Base-by-base conservation (phyloP, 1,140 invertebrate species). In the Tribolium castaneum region DNA sequence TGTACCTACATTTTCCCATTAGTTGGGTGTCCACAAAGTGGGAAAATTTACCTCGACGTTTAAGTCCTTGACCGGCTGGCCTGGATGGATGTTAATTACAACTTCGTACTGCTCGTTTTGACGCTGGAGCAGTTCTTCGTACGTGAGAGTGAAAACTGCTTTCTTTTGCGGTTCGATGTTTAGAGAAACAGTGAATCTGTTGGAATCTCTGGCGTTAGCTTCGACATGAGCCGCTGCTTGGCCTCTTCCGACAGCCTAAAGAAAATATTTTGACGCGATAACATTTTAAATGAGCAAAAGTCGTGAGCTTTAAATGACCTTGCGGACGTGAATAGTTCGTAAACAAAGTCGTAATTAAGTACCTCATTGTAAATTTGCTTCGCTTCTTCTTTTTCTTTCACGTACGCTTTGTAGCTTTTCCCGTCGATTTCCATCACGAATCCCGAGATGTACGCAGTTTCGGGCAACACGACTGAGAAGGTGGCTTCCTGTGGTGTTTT, bases 341-440 rank as follows among this genome's bases (percentile, higher is more conserved):
- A 30, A 30, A 30, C 25, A 30, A 30, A 30, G 6, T 30, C 6
- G 5, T 30, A 30, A 30, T 30, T 30, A 34, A 52, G 16, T 66
- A 92, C 92, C 34, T 89, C 82, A 34, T 89, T 86, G 82, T 93
- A 93, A 25, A 89, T 90, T 77, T 90, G 86, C 83, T 91, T 90
- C 0, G 92, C 92, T 86, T 92, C 89, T 84, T 91, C 89, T 86
- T 91, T 91, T 80, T 91, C 90, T 83, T 91, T 87, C 1, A 91
- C 88, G 75, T 89, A 89, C 10, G 90, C 90, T 77, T 89, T 85
- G 77, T 89, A 90, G 0, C 83, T 83, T 82, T 89, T 88, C 6
- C 89, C 89, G 52, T 88, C 88, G 7, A 90, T 88, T 83, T 89
- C 87, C 91, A 93, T 92, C 16, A 88, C 84, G 83, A 93, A 92